Percentiles rank a stretch among this genome's conserved stretches.
Conservation (phyloP, 1,140 invertebrate species). For the Galleria mellonella region DNA sequence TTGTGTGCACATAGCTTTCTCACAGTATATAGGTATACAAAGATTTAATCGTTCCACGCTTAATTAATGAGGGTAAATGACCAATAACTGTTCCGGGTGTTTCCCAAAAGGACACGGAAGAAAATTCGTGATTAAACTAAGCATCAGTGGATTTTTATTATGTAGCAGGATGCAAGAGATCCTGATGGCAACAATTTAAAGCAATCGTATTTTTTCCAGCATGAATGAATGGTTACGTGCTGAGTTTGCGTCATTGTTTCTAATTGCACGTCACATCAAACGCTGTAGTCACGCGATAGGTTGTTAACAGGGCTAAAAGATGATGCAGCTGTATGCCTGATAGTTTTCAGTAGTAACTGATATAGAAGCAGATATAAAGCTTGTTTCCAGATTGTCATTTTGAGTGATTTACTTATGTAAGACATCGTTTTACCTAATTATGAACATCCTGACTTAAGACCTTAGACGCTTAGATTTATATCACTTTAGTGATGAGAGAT, state of each 20-base stretch:
- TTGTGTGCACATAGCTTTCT: conserved; percentile 69
- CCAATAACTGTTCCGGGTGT: conserved; percentile 32
- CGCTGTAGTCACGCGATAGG: conserved; percentile 29
- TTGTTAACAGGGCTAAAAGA: background rate
- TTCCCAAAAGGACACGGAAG: conserved; percentile 4
- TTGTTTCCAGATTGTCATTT: too few species aligned
- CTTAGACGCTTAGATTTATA: too few species aligned
- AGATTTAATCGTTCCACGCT: conserved; percentile 58
- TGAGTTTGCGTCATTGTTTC: conserved; percentile 38
- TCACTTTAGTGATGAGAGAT: too few species aligned
- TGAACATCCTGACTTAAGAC: too few species aligned
- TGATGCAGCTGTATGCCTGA: too few species aligned
- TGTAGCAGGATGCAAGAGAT: conserved; percentile 25
- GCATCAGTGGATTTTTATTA: background rate
- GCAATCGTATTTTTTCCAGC: conserved; percentile 20
- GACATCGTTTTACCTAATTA: too few species aligned
- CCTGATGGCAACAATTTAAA: conserved; percentile 15
- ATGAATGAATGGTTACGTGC: conserved; percentile 39
- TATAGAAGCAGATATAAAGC: too few species aligned
- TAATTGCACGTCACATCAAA: conserved; percentile 34
- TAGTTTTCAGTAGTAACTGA: too few species aligned
- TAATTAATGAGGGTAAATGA: conserved; percentile 70
- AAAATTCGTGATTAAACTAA: background rate
- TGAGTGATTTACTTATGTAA: too few species aligned
- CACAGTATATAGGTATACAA: conserved; percentile 44